These are phyloP conservation scores for Gymnarchus niloticus DNA, from an alignment of 2,113 vertebrate genomes.

Conservation along the genomic window DNA sequence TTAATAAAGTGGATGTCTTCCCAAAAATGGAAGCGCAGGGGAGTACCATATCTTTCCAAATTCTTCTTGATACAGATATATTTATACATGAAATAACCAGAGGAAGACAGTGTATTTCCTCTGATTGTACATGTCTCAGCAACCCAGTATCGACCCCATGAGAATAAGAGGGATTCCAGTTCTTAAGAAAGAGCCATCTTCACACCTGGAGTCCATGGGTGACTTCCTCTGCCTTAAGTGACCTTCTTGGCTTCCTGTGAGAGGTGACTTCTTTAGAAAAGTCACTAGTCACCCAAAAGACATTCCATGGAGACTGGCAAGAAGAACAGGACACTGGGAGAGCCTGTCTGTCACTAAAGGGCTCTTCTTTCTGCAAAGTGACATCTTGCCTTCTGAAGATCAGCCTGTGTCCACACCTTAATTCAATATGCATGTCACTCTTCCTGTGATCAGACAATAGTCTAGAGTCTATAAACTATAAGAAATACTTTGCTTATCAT, in stretches of 20 bases:
- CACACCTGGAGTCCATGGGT: background rate
- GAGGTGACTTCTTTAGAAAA: background rate
- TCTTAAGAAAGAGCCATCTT: background rate
- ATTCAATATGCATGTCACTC: background rate
- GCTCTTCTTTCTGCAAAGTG: background rate
- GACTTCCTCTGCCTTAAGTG: background rate
- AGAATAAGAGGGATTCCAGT: background rate
- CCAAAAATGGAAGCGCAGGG: background rate
- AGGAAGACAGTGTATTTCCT: background rate
- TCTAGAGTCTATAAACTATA: background rate
- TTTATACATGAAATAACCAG: background rate
- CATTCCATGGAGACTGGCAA: background rate
- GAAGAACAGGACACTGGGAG: background rate
- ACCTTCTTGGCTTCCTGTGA: background rate
- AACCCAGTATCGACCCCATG: too few species aligned
- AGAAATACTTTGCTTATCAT: too few species aligned
- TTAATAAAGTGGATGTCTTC: background rate
- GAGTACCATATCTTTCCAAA: background rate
- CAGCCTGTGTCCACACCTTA: background rate
- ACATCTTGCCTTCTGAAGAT: background rate
- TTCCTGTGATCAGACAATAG: background rate
- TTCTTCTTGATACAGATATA: background rate
- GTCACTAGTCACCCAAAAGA: background rate
- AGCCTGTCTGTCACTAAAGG: background rate
- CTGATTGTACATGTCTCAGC: too few species aligned